Evolutionary conservation across 2,888 invertebrate genomes (phyloP), one percentile per base, ranked within the genome.

Genomic region (Parnassius mnemosyne): DNA sequence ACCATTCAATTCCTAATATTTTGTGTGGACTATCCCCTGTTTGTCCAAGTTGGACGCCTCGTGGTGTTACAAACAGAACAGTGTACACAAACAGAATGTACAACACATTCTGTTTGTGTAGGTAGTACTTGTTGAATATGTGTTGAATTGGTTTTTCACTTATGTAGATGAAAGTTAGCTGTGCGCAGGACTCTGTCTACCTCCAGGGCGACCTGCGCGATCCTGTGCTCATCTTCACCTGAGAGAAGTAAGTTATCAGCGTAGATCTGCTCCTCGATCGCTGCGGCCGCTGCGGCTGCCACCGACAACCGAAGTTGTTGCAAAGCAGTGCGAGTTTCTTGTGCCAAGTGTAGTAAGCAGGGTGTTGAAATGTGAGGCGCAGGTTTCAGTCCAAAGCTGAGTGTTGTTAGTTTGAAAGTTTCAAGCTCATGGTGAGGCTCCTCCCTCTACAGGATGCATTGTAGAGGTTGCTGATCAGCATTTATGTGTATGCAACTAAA

Each of bases 321-420:
- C 13, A 49, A 12, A 49, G 13, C n/a, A 9, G 12, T 10, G 12
- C 66, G 25, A 25, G 25, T 25, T 25, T 25, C 25, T 25, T 25
- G 25, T 25, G 25, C 25, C 25, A 25, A 25, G 25, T 25, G 25
- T 3, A 3, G 25, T 25, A 3, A 25, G 3, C 25, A 25, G 60
- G 2, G 16, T 16, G 66, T 66, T 10, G 66, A 65, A 20, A 66
- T 20, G 20, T 63, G 42, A 3, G 65, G 68, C 20, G 68, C 65
- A 41, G 50, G 52, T 25, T 65, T 65, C 41, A 66, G 20, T 1
- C 68, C 68, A 55, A 66, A 66, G 41, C 60, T 66, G 9, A 68
- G 60, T 13, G 65, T 67, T 9, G 61, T 67, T 10, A 67, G 52
- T 20, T 41, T 10, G 42, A 61, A 67, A 11, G 60, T 64, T 43